Conservation (phyloP, 2,888 invertebrate species). For the Torymus texanus region DNA sequence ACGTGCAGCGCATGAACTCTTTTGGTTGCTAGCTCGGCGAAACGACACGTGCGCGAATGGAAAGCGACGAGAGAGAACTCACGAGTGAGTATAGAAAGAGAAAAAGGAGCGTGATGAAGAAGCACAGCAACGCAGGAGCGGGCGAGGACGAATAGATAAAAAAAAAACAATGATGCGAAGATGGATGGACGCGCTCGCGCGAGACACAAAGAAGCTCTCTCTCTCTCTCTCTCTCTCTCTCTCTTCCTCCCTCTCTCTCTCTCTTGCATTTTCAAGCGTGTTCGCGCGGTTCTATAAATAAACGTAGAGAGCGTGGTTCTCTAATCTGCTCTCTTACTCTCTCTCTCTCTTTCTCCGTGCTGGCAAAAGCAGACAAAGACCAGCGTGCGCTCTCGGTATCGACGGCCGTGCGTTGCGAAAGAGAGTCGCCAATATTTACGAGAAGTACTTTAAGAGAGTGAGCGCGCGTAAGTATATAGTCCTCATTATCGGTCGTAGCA, state of each 20-base stretch:
- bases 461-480: too few relatives aligned
- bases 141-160: not conserved
- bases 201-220: constrained; percentile 16
- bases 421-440: constrained; percentile 54
- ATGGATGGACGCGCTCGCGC: not conserved
- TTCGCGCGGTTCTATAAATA: constrained; percentile 65
- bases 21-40: not conserved
- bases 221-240: too few relatives aligned
- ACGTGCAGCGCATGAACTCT: constrained; percentile 23
- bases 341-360: not conserved
- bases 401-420: constrained; percentile 49
- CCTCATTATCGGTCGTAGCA: constrained; percentile 23
- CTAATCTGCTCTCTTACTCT: constrained; percentile 61
- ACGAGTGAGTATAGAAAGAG: not conserved
- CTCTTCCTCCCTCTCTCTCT: too few relatives aligned
- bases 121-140: constrained; percentile 2
- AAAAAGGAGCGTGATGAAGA: constrained; percentile 4
- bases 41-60: not conserved
- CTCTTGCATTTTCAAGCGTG: constrained; percentile 13
- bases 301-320: constrained; percentile 60
- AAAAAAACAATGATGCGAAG: not conserved
- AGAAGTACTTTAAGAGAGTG: not conserved
- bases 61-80: too few relatives aligned
- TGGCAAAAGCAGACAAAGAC: constrained; percentile 38
- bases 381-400: not conserved